Evolutionary conservation across 64 coral and sea anemone species (phyloP), one percentile per base, ranked within the genome.

Genomic region (Actinia tenebrosa): DNA sequence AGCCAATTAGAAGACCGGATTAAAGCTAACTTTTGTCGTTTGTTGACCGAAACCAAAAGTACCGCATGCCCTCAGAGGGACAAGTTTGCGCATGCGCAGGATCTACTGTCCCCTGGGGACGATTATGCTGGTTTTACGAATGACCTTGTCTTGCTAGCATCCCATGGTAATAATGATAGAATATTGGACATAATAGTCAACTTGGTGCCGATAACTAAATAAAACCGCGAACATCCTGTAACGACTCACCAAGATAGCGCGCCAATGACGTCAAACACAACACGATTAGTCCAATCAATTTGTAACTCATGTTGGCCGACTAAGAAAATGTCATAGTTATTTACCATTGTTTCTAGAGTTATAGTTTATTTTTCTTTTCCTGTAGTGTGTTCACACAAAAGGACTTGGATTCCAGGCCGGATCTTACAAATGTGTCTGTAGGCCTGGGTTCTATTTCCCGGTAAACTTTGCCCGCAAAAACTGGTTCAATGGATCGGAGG

Each of bases 391-490:
- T 44, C 89, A 86, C 47, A 53, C 88, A 30, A 87, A 83, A 60
- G 91, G 91, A 4, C 88, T 80, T 63, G 94, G 94, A 72, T 97
- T 97, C 45, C 71, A 90, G 79, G 91, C 94, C 44, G 94, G 94
- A 17, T 97, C 94, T 1, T 97, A 97, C 91, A 93, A 90, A 47
- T 97, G 94, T 71, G 61, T 88, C 16, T 97, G 94, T 86, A 97
- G 84, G 71, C 88, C 91, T 93, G 94, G 94, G 37, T 97, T 58
- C 88, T 97, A 91, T 37, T 93, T 93, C 53, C 91, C 94, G 10
- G 85, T 81, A 14, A 89, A 80, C n/a, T 53, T 84, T 23, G 53
- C 88, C 75, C 53, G 50, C 5, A 23, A 54, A 13, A 97, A 90
- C 15, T 97, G 89, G 55, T 97, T 97, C 71, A 97, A 97, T 77